Evolutionary conservation across 1,140 invertebrate species (phyloP), one percentile per base, ranked within the genome.

Genomic region (Argopecten irradians): DNA sequence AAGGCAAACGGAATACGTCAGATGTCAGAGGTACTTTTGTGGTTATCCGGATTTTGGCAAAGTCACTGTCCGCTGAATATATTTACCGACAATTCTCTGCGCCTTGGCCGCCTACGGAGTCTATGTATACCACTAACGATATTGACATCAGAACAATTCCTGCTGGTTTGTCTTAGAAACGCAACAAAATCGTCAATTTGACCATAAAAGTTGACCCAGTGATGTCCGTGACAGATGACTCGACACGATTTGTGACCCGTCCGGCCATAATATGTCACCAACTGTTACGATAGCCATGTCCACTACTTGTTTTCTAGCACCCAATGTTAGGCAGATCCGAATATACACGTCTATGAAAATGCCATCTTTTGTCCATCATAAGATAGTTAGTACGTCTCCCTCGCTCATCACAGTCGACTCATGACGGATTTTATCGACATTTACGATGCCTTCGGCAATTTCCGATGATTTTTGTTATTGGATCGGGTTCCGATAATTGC

Each of bases 281-380:
- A 28, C 55, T 28, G 55, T 28, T 71, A 71, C n/a, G 55, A 71
- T 71, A 28, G 55, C 28, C 55, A 28, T 71, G 55, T 71, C 55
- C 55, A 71, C 8, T 28, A 3, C 55, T 71, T 71, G 55, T 71
- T 71, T 71, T 71, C 55, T 71, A 71, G 55, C 55, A 71, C 55
- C 55, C 55, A 3, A 5, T 71, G 55, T 71, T 28, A 71, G 5
- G n/a, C 28, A 71, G n/a, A 71, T 71, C 55, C 55, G 55, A 71
- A 71, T 71, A 71, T 71, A 71, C 16, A n/a, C n/a, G 55, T 71
- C 55, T 28, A 71, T 71, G 55, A 71, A 71, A 71, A 71, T 71
- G 55, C n/a, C 55, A 71, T 71, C 5, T n/a, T 71, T 71, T 16
- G 43, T n/a, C 55, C 2, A 71, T 71, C 55, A 71, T n/a, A 71